Percentiles rank a stretch among this genome's conserved stretches.
These are phyloP conservation scores for Balearica regulorum DNA, from an alignment of 2,797 vertebrate species.

Conservation along the genomic window DNA sequence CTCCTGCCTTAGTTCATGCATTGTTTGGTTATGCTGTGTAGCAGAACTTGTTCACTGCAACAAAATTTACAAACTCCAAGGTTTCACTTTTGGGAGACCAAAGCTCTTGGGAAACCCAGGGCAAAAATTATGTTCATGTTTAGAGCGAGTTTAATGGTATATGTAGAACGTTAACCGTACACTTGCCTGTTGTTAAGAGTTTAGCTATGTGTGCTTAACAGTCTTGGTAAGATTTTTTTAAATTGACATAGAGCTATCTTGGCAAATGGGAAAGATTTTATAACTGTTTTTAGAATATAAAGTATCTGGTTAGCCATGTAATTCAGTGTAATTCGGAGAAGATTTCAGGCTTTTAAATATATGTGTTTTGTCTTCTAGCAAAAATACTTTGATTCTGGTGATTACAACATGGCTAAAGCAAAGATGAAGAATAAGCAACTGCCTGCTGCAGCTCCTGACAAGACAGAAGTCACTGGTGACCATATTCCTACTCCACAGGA, in stretches of 20 bases:
- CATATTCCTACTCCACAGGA: conserved; percentile 99
- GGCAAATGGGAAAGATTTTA: background rate
- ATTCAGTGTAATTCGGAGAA: background rate
- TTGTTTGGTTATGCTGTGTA: background rate
- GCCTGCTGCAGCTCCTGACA: conserved; percentile 90
- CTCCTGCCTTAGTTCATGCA: background rate
- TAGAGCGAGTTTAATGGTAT: background rate
- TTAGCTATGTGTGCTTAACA: background rate
- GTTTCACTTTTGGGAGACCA: background rate
- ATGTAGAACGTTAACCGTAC: background rate
- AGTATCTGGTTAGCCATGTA: background rate
- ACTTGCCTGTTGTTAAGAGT: background rate
- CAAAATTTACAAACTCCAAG: background rate
- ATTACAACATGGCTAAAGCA: conserved; percentile 99
- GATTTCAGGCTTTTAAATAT: background rate
- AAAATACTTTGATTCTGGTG: conserved; percentile 99
- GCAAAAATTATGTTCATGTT: background rate
- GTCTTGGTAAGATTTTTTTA: background rate
- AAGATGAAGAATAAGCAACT: conserved; percentile 98
- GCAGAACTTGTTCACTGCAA: background rate
- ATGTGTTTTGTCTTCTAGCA: conserved; percentile 78
- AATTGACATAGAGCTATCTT: background rate
- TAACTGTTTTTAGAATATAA: background rate
- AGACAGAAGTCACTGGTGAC: conserved; percentile 96
- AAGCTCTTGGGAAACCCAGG: background rate